Percentiles rank a stretch among this genome's conserved stretches.
Conservation (phyloP, 2,888 invertebrate species). For the Phalangium opilio region DNA sequence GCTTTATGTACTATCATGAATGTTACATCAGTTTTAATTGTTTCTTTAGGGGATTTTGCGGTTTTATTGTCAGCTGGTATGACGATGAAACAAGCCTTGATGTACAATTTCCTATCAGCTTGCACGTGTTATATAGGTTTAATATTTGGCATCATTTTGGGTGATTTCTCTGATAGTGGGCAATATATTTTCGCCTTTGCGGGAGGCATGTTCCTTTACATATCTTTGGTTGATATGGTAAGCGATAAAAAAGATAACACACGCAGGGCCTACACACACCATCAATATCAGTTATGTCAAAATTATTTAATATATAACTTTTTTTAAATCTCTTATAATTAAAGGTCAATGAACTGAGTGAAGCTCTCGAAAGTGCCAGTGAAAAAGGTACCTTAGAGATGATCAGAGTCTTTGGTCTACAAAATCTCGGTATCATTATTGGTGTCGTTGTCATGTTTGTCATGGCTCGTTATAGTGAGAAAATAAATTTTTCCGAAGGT, state of each 20-base stretch:
- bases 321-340: too few species aligned
- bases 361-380: slow-evolving; percentile 33
- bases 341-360: slow-evolving; percentile 30
- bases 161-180: slow-evolving; percentile 35
- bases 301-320: too few species aligned
- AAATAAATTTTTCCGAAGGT: slow-evolving; percentile 24
- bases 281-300: too few species aligned
- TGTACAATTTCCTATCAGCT: slow-evolving; percentile 43
- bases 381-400: slow-evolving; percentile 29
- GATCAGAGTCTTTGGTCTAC: slow-evolving; percentile 30
- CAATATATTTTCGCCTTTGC: slow-evolving; percentile 42
- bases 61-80: slow-evolving; percentile 44
- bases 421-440: slow-evolving; percentile 34
- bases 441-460: slow-evolving; percentile 32
- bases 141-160: slow-evolving; percentile 37
- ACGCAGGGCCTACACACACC: too few species aligned
- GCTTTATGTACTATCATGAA: too few species aligned
- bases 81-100: slow-evolving; percentile 39
- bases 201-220: slow-evolving; percentile 46
- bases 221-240: slow-evolving; percentile 45
- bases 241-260: slow-evolving; percentile 17
- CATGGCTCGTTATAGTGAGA: slow-evolving; percentile 32
- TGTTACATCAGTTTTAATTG: too few species aligned
- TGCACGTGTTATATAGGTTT: slow-evolving; percentile 41
- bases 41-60: slow-evolving; percentile 42